Conservation (phyloP, 2,797 vertebrate species). For the Lagodon rhomboides region DNA sequence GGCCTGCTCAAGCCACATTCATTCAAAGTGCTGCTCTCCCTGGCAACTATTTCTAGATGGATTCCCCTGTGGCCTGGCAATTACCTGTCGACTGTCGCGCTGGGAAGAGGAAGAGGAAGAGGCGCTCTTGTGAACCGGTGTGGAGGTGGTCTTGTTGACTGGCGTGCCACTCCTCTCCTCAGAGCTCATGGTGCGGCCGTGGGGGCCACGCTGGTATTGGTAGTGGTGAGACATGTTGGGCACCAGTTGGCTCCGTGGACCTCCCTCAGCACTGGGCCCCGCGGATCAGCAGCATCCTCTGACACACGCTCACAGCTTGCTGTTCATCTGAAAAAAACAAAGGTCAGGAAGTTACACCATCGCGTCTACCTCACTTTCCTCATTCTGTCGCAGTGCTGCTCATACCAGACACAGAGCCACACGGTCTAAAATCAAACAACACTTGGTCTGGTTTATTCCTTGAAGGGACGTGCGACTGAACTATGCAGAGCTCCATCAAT, state of each 20-base stretch:
- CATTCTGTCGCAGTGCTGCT: not conserved
- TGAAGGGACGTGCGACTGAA: slow-evolving; percentile 5
- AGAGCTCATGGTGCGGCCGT: slow-evolving; percentile 91
- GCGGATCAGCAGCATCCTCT: slow-evolving; percentile 71
- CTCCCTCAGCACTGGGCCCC: slow-evolving; percentile 72
- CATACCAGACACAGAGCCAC: not conserved
- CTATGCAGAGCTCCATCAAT: slow-evolving; percentile 23
- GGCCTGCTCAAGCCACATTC: slow-evolving; percentile 29
- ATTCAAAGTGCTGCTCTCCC: slow-evolving; percentile 27
- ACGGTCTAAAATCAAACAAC: slow-evolving; percentile 18
- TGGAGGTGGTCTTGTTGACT: slow-evolving; percentile 90
- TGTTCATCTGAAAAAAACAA: slow-evolving; percentile 76
- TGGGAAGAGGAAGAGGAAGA: slow-evolving; percentile 95
- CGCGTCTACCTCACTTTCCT: slow-evolving; percentile 10
- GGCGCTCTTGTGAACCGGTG: slow-evolving; percentile 96
- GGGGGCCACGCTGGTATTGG: slow-evolving; percentile 80
- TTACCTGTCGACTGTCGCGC: slow-evolving; percentile 96
- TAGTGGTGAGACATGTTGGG: slow-evolving; percentile 84
- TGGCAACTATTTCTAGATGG: slow-evolving; percentile 18
- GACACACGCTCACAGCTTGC: slow-evolving; percentile 56
- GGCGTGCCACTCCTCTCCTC: slow-evolving; percentile 92
- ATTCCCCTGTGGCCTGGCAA: not conserved
- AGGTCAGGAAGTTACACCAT: slow-evolving; percentile 33
- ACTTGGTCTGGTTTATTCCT: slow-evolving; percentile 14
- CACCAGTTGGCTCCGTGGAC: slow-evolving; percentile 54